Conservation (phyloP, 2,888 invertebrate genomes). For the Actias luna region DNA sequence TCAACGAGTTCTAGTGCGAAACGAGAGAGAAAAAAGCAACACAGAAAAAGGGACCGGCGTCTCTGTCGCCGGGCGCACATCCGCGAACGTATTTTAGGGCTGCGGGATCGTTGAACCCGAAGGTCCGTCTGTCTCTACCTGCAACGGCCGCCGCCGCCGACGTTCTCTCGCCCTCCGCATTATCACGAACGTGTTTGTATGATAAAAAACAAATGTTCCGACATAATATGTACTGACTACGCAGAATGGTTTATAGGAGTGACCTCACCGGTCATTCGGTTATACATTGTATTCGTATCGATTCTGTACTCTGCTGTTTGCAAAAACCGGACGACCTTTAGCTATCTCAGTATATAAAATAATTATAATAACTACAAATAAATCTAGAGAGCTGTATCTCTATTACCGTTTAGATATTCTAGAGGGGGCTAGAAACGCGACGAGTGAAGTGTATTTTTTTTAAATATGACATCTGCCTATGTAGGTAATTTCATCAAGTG, state of each 20-base stretch:
- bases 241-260: neutral
- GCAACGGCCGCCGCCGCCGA: constrained; percentile 23
- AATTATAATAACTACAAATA: too few species aligned
- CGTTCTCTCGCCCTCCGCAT: neutral
- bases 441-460: too few species aligned
- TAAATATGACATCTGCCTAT: too few species aligned
- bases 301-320: neutral
- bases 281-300: neutral
- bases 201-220: neutral
- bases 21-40: neutral
- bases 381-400: too few species aligned
- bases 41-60: neutral
- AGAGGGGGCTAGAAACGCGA: too few species aligned
- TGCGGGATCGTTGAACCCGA: constrained; percentile 48
- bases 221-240: neutral
- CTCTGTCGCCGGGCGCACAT: neutral
- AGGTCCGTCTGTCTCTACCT: constrained; percentile 44
- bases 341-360: too few species aligned
- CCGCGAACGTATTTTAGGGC: constrained; percentile 36
- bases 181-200: neutral
- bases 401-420: too few species aligned
- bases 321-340: neutral
- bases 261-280: neutral
- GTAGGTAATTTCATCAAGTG: too few species aligned
- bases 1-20: neutral